phyloP scores from a whole-genome alignment of 2,888 invertebrate species.

The Eueremaeus valkanovi region DNA sequence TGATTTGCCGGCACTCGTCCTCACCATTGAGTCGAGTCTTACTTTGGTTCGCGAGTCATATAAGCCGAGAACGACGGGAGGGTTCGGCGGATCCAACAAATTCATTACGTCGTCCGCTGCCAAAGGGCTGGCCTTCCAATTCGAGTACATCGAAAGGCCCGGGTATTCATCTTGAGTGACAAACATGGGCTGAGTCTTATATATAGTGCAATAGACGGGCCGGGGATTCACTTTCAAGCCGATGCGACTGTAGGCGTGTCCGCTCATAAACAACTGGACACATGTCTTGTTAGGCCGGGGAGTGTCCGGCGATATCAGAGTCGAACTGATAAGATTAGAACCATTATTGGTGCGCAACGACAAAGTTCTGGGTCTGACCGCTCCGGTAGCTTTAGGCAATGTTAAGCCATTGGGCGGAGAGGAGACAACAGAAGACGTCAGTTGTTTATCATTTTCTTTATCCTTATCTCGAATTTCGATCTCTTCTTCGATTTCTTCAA shows the following conservation, averaged over 20 bases:
- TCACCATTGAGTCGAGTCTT: slow-evolving; percentile 1
- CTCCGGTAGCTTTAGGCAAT: slow-evolving; percentile 1
- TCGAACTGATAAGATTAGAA: slow-evolving; percentile 52
- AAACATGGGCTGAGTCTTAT: slow-evolving; percentile 90
- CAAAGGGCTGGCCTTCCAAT: slow-evolving; percentile 60
- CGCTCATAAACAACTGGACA: slow-evolving; percentile 80
- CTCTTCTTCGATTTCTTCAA: not conserved
- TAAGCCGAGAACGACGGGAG: slow-evolving; percentile 35
- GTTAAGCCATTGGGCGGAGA: not conserved
- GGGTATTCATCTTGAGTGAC: slow-evolving; percentile 69
- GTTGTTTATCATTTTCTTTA: slow-evolving; percentile 17
- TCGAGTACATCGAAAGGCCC: slow-evolving; percentile 92
- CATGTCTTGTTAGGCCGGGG: slow-evolving; percentile 83
- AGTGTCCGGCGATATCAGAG: slow-evolving; percentile 80
- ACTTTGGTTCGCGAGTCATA: slow-evolving; percentile 1
- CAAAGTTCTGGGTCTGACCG: not conserved
- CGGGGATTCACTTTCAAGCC: slow-evolving; percentile 85
- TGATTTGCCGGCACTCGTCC: not conserved
- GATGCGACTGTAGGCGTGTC: slow-evolving; percentile 81
- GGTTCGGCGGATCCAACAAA: slow-evolving; percentile 30
- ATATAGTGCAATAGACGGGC: slow-evolving; percentile 86
- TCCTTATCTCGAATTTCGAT: not conserved
- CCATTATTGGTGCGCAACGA: slow-evolving; percentile 50
- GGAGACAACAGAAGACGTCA: not conserved
- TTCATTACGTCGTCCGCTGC: slow-evolving; percentile 41